Evolutionary conservation across 1,140 invertebrate genomes (phyloP), one percentile per base, ranked within the genome.

Genomic region (Bombus ignitus): DNA sequence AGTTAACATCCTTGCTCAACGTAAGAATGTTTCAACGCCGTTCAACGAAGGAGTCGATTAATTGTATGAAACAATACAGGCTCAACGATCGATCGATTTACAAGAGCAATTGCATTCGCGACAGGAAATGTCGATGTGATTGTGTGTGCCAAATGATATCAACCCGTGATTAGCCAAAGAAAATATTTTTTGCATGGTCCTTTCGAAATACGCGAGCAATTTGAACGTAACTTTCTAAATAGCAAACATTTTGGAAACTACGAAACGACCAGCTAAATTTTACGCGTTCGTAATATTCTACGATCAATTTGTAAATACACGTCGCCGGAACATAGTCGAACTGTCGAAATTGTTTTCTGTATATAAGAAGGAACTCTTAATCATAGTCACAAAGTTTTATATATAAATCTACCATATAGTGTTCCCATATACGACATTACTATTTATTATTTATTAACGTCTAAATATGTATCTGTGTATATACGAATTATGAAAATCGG

Each of bases 131-230:
- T 72, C 42, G n/a, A 59, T 66, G 81, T 65, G 81, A 88, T 86
- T 59, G 82, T 72, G 87, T 77, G 90, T 91, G 91, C 90, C 91
- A 91, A 91, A 92, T 78, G 81, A 89, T 74, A 81, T 72, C 28
- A 37, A 88, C 25, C 73, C 22, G 82, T 88, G 80, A 83, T 88
- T 87, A 90, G 89, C 88, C 90, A 92, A 92, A 91, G 90, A 91
- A 78, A 82, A 73, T 28, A 70, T 86, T 77, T 39, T 8, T 25
- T 8, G 25, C 39, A 25, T 42, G 59, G 25, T 81, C 25, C 39
- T 77, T 70, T 74, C 18, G 37, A 80, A 42, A 77, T 15, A 15
- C 37, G n/a, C 47, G 3, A 80, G 35, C 35, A 35, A 75, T 35
- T 75, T n/a, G 18, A 75, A 75, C 12, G n/a, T 22, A 68, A 53